Percentiles rank a stretch among this genome's conserved stretches.
Conservation (phyloP, 1,140 invertebrate genomes). For the Pteromalus puparum region DNA sequence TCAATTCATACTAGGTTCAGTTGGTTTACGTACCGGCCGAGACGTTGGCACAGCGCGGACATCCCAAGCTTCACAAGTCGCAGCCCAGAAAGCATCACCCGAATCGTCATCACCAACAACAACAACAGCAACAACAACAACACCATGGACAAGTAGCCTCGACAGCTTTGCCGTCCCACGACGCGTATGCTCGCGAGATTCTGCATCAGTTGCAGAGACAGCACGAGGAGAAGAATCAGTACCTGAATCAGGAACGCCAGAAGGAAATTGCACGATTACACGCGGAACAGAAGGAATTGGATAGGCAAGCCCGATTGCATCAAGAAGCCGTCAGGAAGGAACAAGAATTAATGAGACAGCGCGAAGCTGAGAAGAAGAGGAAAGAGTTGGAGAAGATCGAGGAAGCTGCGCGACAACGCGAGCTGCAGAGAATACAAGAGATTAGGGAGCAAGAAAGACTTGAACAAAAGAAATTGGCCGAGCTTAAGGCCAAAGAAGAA, state of each 20-base stretch:
- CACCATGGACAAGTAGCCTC: constrained; percentile 65
- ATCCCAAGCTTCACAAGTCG: constrained; percentile 64
- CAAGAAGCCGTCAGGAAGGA: constrained; percentile 63
- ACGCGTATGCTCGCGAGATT: constrained; percentile 70
- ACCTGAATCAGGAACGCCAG: constrained; percentile 62
- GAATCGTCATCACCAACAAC: constrained; percentile 73
- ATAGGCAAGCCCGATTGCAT: constrained; percentile 66
- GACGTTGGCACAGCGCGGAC: constrained; percentile 79
- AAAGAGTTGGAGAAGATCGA: constrained; percentile 68
- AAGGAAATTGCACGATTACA: constrained; percentile 67
- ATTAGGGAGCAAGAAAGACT: constrained; percentile 64
- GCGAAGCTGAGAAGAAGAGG: constrained; percentile 66
- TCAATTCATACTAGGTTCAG: constrained; percentile 78
- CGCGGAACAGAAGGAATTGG: constrained; percentile 67
- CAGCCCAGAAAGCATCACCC: constrained; percentile 61
- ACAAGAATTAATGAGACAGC: constrained; percentile 66
- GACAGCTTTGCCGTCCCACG: constrained; percentile 57
- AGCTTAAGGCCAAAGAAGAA: constrained; percentile 61
- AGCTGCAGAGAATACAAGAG: constrained; percentile 66
- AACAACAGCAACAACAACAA: constrained; percentile 72
- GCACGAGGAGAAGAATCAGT: constrained; percentile 67
- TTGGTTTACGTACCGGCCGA: constrained; percentile 88
- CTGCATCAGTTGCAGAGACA: constrained; percentile 73
- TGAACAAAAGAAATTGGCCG: constrained; percentile 60
- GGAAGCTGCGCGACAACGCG: constrained; percentile 64